A percentile compares a stretch with the other conserved stretches of the same genome.
phyloP scores from a whole-genome alignment of 1,140 invertebrate genomes.

The Notospermus geniculatus region DNA sequence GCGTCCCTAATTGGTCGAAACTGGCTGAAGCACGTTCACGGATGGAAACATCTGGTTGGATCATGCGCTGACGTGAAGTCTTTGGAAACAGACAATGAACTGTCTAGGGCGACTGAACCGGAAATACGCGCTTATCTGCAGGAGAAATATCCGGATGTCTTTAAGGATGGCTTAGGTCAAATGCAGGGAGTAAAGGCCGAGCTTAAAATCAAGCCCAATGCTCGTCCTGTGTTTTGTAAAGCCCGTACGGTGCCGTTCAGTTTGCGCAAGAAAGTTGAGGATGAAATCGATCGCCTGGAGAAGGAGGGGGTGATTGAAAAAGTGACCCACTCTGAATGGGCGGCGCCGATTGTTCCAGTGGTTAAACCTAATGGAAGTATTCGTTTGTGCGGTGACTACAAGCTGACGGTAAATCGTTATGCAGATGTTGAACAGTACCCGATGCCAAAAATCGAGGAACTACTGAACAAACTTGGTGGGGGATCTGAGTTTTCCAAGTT shows the following conservation, averaged over 20 bases:
- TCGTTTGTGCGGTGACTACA: conserved; percentile 59
- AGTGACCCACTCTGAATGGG: conserved; percentile 57
- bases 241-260: conserved; percentile 48
- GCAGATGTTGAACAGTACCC: conserved; percentile 21
- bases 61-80: background rate
- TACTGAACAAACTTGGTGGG: background rate
- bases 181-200: background rate
- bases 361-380: conserved; percentile 55
- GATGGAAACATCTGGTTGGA: no score
- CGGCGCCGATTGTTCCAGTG: conserved; percentile 58
- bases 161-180: background rate
- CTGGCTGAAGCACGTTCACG: conserved; percentile 13
- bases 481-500: background rate
- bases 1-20: conserved; percentile 19
- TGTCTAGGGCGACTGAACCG: background rate
- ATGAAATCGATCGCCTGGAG: conserved; percentile 47
- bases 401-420: conserved; percentile 22
- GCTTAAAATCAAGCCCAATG: background rate
- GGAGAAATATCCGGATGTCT: conserved; percentile 1
- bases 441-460: conserved; percentile 22
- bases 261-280: conserved; percentile 45
- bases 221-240: background rate
- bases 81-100: background rate
- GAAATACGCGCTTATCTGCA: background rate
- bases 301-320: conserved; percentile 44